Conservation (phyloP, 2,797 vertebrate genomes). For the Rhincodon typus region DNA sequence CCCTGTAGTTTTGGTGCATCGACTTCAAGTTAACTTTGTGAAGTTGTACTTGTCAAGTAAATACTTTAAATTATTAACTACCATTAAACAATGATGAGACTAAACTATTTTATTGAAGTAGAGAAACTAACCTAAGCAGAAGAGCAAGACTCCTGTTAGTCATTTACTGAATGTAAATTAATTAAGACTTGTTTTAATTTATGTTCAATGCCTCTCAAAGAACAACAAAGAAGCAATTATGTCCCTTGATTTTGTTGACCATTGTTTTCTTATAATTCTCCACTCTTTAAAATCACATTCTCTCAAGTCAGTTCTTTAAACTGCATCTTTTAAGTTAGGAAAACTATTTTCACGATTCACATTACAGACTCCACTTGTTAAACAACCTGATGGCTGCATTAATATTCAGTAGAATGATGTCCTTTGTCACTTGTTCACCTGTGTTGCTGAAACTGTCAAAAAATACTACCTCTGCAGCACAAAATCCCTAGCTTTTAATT, state of each 20-base stretch:
- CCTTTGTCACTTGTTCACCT: background rate
- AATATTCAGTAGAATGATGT: background rate
- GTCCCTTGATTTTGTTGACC: no score
- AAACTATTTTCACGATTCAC: background rate
- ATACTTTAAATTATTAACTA: background rate
- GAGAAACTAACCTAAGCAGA: background rate
- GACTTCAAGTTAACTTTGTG: background rate
- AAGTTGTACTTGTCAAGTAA: background rate
- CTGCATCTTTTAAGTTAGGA: background rate
- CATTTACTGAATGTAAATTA: no score
- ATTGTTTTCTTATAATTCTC: background rate
- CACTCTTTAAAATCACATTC: background rate
- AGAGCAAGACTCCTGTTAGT: background rate
- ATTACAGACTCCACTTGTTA: background rate
- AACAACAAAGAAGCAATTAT: no score
- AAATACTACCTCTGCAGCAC: background rate
- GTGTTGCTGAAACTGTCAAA: background rate
- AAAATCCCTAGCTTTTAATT: background rate
- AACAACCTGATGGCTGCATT: background rate
- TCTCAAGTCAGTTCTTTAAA: background rate
- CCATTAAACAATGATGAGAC: background rate
- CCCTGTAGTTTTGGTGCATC: background rate
- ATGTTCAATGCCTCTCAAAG: background rate
- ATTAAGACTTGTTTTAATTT: background rate
- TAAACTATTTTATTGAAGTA: background rate